Percentiles rank a stretch among this genome's conserved stretches.
Evolutionary conservation across 1,140 invertebrate species (phyloP).

Genomic region (Leguminivora glycinivorella): DNA sequence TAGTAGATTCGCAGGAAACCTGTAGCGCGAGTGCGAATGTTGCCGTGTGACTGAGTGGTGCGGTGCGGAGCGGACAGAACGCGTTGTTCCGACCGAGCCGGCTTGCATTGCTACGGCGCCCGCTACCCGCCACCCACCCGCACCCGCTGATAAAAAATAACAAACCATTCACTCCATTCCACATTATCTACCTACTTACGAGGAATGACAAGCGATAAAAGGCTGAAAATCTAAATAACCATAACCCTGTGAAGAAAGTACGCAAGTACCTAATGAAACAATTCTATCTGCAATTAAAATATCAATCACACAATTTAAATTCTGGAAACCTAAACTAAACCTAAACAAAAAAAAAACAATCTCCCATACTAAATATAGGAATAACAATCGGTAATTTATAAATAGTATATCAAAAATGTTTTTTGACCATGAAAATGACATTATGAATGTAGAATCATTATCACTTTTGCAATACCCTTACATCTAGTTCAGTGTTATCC

Average conservation of each 20-base stretch:
- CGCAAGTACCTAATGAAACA: too few species aligned
- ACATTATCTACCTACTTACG: neutral
- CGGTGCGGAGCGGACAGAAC: constrained; percentile 30
- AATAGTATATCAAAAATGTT: too few species aligned
- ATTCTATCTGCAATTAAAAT: too few species aligned
- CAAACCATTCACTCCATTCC: constrained; percentile 54
- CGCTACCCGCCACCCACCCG: constrained; percentile 37
- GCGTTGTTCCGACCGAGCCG: constrained; percentile 46
- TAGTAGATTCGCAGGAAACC: constrained; percentile 42
- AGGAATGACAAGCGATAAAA: neutral
- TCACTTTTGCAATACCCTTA: too few species aligned
- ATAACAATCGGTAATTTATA: too few species aligned
- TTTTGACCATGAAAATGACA: too few species aligned
- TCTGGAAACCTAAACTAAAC: too few species aligned
- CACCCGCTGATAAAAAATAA: constrained; percentile 54
- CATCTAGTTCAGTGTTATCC: too few species aligned
- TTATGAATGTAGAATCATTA: too few species aligned
- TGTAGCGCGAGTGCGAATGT: constrained; percentile 62
- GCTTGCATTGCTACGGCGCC: constrained; percentile 49
- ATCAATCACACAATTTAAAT: too few species aligned
- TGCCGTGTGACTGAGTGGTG: constrained; percentile 59
- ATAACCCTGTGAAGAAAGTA: neutral
- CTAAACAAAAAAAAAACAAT: too few species aligned
- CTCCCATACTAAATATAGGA: too few species aligned
- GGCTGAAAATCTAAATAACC: neutral